These are phyloP conservation scores for Tachypleus tridentatus DNA, from an alignment of 1,140 invertebrate species.

Conservation along the genomic window DNA sequence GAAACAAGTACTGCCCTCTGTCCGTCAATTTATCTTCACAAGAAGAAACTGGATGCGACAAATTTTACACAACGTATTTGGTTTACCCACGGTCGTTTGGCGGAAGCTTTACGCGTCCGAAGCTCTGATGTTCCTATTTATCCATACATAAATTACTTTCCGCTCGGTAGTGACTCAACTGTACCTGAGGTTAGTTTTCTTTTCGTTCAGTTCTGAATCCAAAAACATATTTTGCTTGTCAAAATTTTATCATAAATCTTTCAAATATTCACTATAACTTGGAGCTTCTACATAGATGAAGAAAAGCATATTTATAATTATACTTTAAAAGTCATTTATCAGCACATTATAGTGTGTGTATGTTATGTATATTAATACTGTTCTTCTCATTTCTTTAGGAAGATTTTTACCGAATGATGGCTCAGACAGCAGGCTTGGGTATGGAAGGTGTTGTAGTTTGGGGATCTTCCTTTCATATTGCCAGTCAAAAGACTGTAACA, in stretches of 20 bases:
- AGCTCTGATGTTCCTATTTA: too few species aligned
- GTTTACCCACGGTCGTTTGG: constrained; percentile 3
- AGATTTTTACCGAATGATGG: constrained; percentile 5
- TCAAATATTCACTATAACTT: too few species aligned
- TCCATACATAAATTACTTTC: too few species aligned
- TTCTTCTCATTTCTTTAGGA: background rate
- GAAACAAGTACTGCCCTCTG: constrained; percentile 5
- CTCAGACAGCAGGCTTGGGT: constrained; percentile 4
- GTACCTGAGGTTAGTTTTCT: background rate
- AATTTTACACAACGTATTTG: constrained; percentile 6
- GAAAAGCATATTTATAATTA: too few species aligned
- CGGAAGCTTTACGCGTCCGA: constrained; percentile 2
- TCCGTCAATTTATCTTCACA: constrained; percentile 8
- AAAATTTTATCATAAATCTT: background rate
- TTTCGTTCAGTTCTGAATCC: constrained; percentile 3
- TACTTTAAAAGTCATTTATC: background rate
- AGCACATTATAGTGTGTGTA: background rate
- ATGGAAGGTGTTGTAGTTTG: constrained; percentile 9
- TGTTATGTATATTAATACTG: background rate
- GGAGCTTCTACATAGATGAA: too few species aligned
- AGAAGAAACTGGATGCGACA: background rate
- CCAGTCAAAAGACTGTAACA: background rate
- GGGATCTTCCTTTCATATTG: constrained; percentile 8
- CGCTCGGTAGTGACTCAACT: background rate
- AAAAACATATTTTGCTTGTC: background rate